Evolutionary conservation across 2,113 vertebrate genomes (phyloP).

Genomic region (Zapornia atra): DNA sequence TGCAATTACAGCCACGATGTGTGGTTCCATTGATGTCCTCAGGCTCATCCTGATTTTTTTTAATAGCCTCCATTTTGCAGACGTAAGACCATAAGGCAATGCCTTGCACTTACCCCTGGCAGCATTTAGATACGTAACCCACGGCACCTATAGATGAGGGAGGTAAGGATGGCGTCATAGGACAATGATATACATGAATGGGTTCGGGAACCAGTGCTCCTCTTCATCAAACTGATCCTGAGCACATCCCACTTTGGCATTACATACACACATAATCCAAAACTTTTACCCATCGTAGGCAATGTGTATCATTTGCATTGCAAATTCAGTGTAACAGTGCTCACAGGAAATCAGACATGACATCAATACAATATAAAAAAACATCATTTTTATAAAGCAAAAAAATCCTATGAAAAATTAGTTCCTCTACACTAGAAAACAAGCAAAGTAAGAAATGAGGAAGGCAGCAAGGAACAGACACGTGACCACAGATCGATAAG

Average conservation of each 20-base stretch:
- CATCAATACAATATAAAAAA: not conserved
- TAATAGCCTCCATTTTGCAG: not conserved
- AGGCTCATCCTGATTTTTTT: not conserved
- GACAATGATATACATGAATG: not conserved
- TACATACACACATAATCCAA: rapidly evolving
- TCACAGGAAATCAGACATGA: not conserved
- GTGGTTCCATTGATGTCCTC: not conserved
- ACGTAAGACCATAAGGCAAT: not conserved
- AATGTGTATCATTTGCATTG: not conserved
- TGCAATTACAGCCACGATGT: not conserved
- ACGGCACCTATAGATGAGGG: not conserved
- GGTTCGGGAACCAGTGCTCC: not conserved
- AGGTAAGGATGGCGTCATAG: not conserved
- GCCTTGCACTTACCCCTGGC: rapidly evolving
- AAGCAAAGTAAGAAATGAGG: not conserved
- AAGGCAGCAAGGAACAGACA: not conserved
- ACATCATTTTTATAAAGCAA: not conserved
- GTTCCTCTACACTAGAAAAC: not conserved
- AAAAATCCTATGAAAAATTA: not conserved
- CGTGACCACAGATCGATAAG: not conserved
- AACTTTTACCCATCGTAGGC: not conserved
- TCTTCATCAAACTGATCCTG: not conserved
- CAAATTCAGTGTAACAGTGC: not conserved
- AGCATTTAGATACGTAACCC: not conserved
- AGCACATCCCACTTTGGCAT: not conserved